Percentiles rank a stretch among this genome's conserved stretches.
Evolutionary conservation across 2,888 invertebrate genomes (phyloP).

Genomic region (Parapristionchus giblindavisi): DNA sequence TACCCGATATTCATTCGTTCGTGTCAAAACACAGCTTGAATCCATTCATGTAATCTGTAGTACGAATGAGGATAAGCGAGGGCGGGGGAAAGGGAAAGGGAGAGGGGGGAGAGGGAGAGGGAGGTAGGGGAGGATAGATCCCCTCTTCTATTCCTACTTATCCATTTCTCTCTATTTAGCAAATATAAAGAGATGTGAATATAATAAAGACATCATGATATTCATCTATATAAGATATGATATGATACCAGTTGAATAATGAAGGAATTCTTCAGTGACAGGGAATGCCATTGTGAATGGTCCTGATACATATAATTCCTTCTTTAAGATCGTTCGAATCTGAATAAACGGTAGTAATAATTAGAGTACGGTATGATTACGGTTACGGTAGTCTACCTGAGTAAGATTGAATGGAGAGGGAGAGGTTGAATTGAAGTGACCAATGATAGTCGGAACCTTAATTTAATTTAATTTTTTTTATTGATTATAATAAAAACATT

Average conservation of each 20-base stretch:
- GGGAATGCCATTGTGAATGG: conserved; percentile 69
- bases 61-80: too few relatives aligned
- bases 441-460: conserved; percentile 65
- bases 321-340: conserved; percentile 63
- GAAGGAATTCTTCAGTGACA: conserved; percentile 67
- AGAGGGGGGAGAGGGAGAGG: too few relatives aligned
- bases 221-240: neutral
- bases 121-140: too few relatives aligned
- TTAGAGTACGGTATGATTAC: neutral
- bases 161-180: too few relatives aligned
- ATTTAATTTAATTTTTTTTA: conserved; percentile 21
- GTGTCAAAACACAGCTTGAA: too few relatives aligned
- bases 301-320: conserved; percentile 63
- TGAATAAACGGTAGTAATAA: conserved; percentile 36
- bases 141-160: too few relatives aligned
- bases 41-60: too few relatives aligned
- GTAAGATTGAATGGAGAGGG: conserved; percentile 49
- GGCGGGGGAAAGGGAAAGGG: too few relatives aligned
- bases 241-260: conserved; percentile 58
- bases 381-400: conserved; percentile 36
- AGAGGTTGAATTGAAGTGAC: conserved; percentile 64
- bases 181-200: too few relatives aligned
- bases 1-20: too few relatives aligned
- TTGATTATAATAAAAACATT: neutral
- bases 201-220: neutral